A percentile compares a stretch with the other conserved stretches of the same genome.
Evolutionary conservation across 2,888 invertebrate species (phyloP).

Genomic region (Coenonympha arcania): DNA sequence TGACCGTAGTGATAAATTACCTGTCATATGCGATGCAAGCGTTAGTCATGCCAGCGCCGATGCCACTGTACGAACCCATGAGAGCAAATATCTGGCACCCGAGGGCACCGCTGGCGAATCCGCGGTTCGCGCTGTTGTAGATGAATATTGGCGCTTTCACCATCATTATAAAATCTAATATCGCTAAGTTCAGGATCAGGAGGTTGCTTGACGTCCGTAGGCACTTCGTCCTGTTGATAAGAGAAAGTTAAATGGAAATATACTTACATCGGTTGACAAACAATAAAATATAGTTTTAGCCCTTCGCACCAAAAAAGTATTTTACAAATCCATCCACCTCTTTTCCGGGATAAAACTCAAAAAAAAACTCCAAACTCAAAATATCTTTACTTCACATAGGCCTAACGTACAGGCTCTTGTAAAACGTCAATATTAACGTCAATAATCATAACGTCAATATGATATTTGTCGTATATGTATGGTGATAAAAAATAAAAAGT

Average conservation of each 20-base stretch:
- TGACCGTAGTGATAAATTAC: constrained; percentile 33
- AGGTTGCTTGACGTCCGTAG: constrained; percentile 87
- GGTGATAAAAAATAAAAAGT: too few species aligned
- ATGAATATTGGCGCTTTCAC: constrained; percentile 88
- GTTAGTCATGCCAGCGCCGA: constrained; percentile 85
- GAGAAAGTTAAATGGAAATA: constrained; percentile 1
- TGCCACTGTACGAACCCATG: constrained; percentile 85
- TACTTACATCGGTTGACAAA: too few species aligned
- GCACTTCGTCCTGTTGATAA: constrained; percentile 75
- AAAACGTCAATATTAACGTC: too few species aligned
- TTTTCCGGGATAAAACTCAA: too few species aligned
- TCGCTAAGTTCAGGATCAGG: constrained; percentile 85
- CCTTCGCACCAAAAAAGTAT: too few species aligned
- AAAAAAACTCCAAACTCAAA: too few species aligned
- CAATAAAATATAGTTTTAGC: too few species aligned
- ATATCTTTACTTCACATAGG: too few species aligned
- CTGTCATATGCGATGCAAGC: constrained; percentile 90
- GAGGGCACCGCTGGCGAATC: constrained; percentile 81
- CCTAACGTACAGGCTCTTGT: too few species aligned
- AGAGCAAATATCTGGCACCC: constrained; percentile 85
- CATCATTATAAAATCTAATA: constrained; percentile 92
- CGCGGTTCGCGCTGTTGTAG: constrained; percentile 85
- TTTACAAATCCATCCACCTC: too few species aligned
- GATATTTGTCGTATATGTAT: too few species aligned
- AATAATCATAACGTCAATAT: too few species aligned